Base-by-base conservation (phyloP, 2,113 vertebrate species). In the Hippocampus guttulatus region DNA sequence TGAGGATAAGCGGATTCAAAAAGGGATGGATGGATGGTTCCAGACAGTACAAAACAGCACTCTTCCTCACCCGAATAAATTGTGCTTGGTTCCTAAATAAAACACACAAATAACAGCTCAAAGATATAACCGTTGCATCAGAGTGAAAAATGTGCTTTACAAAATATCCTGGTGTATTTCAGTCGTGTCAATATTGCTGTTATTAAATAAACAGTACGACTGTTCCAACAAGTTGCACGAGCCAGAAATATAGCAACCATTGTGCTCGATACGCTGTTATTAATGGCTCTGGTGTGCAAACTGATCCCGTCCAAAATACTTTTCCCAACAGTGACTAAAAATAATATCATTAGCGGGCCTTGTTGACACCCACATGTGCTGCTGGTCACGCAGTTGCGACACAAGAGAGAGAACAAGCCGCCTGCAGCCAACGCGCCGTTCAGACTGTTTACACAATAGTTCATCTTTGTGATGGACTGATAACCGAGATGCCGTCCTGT, bases 381-480 rank as follows among this genome's bases (percentile, higher is more conserved):
- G 43, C 45, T 45, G 75, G 64, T 54, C 55, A 12, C n/a, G 11
- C n/a, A 18, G 64, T 62, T 40, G 67, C 45, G 40, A 47, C 51
- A 21, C 33, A 33, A 61, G 58, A 61, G 58, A 33, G 67, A 69
- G 67, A 77, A 78, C 67, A 67, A 75, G 65, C 25, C 2, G 72
- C 62, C 77, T 40, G 65, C 76, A 81, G 75, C 79, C 69, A 67
- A 70, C 71, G 75, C 71, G 72, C 71, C 61, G 51, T 74, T 73
- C 69, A 73, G 52, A 54, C 67, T 86, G 84, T 88, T 86, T 82
- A 82, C 83, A 86, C 75, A 86, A 84, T 74, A 81, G 63, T 58
- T 70, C 40, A 45, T 66, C 65, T 74, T 70, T 27, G 54, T 69
- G 81, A 83, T 79, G 65, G 62, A 49, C 64, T 64, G 82, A 81